Conservation (phyloP, 2,888 invertebrate species). For the Exephanes ischioxanthus region DNA sequence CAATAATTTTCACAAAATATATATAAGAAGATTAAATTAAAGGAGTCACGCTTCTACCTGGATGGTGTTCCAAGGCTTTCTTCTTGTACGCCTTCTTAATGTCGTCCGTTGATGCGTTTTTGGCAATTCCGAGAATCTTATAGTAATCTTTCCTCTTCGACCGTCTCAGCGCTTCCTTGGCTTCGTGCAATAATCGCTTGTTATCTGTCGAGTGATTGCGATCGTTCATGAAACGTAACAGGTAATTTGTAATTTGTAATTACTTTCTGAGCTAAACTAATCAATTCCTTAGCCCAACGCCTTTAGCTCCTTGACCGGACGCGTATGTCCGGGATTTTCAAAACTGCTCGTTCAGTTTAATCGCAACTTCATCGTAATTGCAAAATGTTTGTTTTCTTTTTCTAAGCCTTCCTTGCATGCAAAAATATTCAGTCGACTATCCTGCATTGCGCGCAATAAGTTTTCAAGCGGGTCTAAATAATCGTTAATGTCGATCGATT, state of each 20-base stretch:
- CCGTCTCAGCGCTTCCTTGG: constrained; percentile 94
- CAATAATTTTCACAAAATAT: not conserved
- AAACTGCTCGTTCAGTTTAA: too few relatives aligned
- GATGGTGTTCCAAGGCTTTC: constrained; percentile 96
- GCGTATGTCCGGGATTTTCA: too few relatives aligned
- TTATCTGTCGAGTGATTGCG: constrained; percentile 86
- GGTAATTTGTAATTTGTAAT: not conserved
- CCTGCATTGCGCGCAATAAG: not conserved
- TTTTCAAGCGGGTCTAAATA: not conserved
- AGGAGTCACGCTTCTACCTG: constrained; percentile 86
- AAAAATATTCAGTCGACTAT: not conserved
- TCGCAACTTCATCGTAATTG: not conserved
- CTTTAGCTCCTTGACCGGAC: too few relatives aligned
- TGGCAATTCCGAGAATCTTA: constrained; percentile 95
- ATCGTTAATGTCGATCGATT: too few relatives aligned
- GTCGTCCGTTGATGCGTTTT: constrained; percentile 94
- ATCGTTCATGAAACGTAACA: not conserved
- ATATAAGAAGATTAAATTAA: not conserved
- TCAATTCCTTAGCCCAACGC: too few relatives aligned
- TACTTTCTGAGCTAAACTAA: not conserved
- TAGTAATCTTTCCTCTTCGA: constrained; percentile 98
- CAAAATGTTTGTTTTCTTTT: not conserved
- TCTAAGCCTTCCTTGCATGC: not conserved
- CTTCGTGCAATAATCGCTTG: constrained; percentile 93
- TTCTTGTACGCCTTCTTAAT: constrained; percentile 98